phyloP scores from a whole-genome alignment of 2,888 invertebrate species.

The Nomada ruficornis region DNA sequence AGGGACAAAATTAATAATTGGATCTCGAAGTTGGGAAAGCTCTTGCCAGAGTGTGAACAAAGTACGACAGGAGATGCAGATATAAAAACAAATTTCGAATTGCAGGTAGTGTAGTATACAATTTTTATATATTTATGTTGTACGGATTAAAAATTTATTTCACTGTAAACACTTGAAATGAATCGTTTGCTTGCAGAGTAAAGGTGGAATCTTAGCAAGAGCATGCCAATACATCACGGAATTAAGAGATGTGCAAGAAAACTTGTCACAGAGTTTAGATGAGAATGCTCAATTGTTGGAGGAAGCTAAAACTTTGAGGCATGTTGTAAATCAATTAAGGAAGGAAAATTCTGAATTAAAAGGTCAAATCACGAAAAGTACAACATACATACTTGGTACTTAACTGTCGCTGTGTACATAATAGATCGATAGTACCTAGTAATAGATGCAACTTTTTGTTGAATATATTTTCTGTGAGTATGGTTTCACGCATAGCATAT shows the following conservation, averaged over 20 bases:
- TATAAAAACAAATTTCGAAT: slow-evolving; percentile 67
- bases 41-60: slow-evolving; percentile 89
- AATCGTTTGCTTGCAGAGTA: slow-evolving; percentile 87
- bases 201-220: slow-evolving; percentile 96
- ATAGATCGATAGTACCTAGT: neutral
- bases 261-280: slow-evolving; percentile 86
- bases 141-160: neutral
- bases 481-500: slow-evolving; percentile 15
- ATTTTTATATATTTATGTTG: neutral
- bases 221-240: slow-evolving; percentile 96
- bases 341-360: slow-evolving; percentile 90
- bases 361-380: slow-evolving; percentile 75
- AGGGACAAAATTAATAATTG: slow-evolving; percentile 98
- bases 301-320: slow-evolving; percentile 89
- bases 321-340: slow-evolving; percentile 89
- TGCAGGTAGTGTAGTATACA: slow-evolving; percentile 54
- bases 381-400: slow-evolving; percentile 52
- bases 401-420: slow-evolving; percentile 34
- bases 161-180: slow-evolving; percentile 15
- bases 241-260: slow-evolving; percentile 90
- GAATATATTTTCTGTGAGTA: slow-evolving; percentile 13
- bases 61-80: slow-evolving; percentile 71
- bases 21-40: slow-evolving; percentile 94
- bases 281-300: slow-evolving; percentile 89
- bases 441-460: slow-evolving; percentile 14